Evolutionary conservation across 1,140 invertebrate species (phyloP), one percentile per base, ranked within the genome.

Genomic region (Drosophila subpulchrella): DNA sequence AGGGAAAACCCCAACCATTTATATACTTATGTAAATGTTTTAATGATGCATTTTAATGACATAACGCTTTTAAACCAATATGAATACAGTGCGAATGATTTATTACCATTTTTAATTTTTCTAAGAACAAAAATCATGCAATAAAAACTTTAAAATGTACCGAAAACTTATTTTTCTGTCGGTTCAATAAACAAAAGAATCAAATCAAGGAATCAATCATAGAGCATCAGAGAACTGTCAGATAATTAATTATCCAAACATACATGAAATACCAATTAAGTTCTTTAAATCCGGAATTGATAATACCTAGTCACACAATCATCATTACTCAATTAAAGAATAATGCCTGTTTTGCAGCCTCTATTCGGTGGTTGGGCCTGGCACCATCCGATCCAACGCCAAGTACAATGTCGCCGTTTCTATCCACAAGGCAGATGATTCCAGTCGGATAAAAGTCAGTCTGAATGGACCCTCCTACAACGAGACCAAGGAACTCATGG

Each of bases 401-500:
- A 95, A 97, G 75, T 98, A 97, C 90, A 96, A 97, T 92, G 96
- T 96, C 17, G 95, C 95, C 10, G 95, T 97, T 11, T 96, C 94
- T 41, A 93, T 95, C 2, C 94, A 95, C 70, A 94, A 94, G 51
- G 94, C 95, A 13, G 92, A 93, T 6, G 91, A 91, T 3, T 94
- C 95, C 0, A 94, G 95, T 17, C 94, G 94, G 10, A 93, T 98
- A 41, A 94, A 95, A 41, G 94, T 97, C 13, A 95, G 95, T 47
- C 93, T 98, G 3, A 95, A 94, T 68, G 97, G 96, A 8, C 93
- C 94, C 20, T 94, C 95, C 13, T 94, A 95, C 65, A 95, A 94
- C 71, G 96, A 95, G 44, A 95, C 95, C 1, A 95, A 97, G 75
- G 94, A 94, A 38, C 93, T 95, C 12, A 93, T 94, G 53, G 93